These are phyloP conservation scores for Mactromeris polynyma DNA, from an alignment of 2,888 invertebrate genomes.

Conservation along the genomic window DNA sequence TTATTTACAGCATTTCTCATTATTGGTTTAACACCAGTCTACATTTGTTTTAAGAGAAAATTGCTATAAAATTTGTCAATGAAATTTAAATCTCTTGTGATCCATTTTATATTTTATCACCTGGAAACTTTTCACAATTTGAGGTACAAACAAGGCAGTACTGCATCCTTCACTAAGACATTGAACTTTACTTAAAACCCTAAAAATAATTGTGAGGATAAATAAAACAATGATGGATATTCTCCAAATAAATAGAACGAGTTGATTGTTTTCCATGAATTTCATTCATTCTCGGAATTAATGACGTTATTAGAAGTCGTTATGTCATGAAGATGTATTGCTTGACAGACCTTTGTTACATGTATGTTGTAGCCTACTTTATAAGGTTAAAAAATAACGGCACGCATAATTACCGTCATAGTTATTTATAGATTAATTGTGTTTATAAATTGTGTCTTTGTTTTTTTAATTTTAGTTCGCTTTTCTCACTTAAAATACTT, in stretches of 20 bases:
- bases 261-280: not conserved
- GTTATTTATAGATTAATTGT: not conserved
- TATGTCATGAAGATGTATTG: not conserved
- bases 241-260: not conserved
- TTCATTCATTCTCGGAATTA: not conserved
- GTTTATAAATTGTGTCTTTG: not conserved
- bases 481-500: not conserved
- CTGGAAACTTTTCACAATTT: not conserved
- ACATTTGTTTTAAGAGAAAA: not conserved
- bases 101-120: not conserved
- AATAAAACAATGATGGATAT: no score
- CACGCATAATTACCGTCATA: not conserved
- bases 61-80: not conserved
- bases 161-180: not conserved
- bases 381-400: not conserved
- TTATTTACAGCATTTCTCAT: not conserved
- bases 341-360: not conserved
- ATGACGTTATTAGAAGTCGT: not conserved
- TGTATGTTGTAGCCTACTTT: no score
- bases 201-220: no score
- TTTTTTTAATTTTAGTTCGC: not conserved
- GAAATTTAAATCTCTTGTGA: not conserved
- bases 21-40: not conserved
- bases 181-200: no score
- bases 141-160: not conserved